Conservation (phyloP, 2,113 vertebrate species). For the Onychostoma macrolepis region DNA sequence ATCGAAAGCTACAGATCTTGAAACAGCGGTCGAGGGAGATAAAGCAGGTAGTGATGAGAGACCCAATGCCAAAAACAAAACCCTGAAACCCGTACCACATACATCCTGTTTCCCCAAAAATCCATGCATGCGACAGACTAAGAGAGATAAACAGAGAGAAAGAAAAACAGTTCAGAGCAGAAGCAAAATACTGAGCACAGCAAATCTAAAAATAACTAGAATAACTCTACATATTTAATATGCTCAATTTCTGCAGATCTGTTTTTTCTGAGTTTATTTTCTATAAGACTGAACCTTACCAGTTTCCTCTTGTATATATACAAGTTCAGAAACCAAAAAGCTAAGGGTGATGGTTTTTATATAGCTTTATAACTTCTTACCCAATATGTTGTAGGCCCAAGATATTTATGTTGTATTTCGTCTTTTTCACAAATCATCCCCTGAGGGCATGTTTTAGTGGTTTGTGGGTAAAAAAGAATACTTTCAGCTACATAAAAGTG, state of each 20-base stretch:
- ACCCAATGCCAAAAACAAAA: conserved; percentile 69
- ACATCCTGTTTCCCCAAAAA: conserved; percentile 66
- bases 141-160: neutral
- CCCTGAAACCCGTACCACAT: conserved; percentile 66
- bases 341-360: neutral
- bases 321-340: neutral
- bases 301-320: neutral
- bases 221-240: neutral
- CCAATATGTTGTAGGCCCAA: neutral
- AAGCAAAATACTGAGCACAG: conserved; percentile 18
- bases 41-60: conserved; percentile 68
- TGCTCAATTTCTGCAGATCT: neutral
- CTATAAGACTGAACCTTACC: neutral
- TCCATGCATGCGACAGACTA: conserved; percentile 66
- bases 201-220: neutral
- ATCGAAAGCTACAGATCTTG: conserved; percentile 69
- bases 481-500: neutral
- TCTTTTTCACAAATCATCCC: neutral
- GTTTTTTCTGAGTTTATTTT: neutral
- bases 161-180: neutral
- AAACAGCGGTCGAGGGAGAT: conserved; percentile 70
- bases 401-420: neutral
- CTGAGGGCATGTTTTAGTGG: neutral
- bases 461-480: neutral
- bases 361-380: neutral